Evolutionary conservation across 1,140 invertebrate genomes (phyloP).

Genomic region (Drosophila kurseongensis): DNA sequence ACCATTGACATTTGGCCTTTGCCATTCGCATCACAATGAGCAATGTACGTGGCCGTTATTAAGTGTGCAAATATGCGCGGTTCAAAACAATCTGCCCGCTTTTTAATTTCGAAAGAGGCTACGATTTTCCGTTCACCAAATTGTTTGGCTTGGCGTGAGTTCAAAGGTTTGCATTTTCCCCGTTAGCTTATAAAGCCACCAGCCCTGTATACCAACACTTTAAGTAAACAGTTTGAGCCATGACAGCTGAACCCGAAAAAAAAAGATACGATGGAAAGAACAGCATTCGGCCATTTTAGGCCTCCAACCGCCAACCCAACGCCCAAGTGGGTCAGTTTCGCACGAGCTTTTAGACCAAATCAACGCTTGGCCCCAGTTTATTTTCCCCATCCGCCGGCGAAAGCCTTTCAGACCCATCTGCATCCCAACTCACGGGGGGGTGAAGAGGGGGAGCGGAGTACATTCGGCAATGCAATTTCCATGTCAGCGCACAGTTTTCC

Average conservation of each 20-base stretch:
- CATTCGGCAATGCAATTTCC: conserved; percentile 40
- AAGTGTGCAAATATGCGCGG: conserved; percentile 13
- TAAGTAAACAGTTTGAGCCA: conserved; percentile 9
- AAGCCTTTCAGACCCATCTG: conserved; percentile 17
- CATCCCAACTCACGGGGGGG: neutral
- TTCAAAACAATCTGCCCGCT: conserved; percentile 36
- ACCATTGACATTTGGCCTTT: conserved; percentile 20
- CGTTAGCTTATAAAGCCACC: neutral
- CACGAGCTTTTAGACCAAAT: conserved; percentile 19
- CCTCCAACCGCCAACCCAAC: conserved; percentile 3
- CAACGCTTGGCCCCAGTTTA: conserved; percentile 20
- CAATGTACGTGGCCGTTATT: conserved; percentile 6
- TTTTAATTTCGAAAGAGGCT: conserved; percentile 18
- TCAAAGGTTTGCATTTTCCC: conserved; percentile 4
- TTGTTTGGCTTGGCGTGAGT: neutral
- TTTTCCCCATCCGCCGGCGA: conserved; percentile 2
- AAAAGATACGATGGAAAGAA: conserved; percentile 11
- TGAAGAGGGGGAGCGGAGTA: neutral
- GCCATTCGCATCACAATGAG: conserved; percentile 21
- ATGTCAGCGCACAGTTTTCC: conserved; percentile 27
- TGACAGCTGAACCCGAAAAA: conserved; percentile 3
- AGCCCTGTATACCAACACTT: conserved; percentile 6
- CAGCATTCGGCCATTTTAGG: conserved; percentile 16
- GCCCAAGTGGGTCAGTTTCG: conserved; percentile 12
- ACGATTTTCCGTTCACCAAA: conserved; percentile 1